Percentiles rank a stretch among this genome's conserved stretches.
Evolutionary conservation across 2,113 vertebrate species (phyloP).

Genomic region (Galemys pyrenaicus): DNA sequence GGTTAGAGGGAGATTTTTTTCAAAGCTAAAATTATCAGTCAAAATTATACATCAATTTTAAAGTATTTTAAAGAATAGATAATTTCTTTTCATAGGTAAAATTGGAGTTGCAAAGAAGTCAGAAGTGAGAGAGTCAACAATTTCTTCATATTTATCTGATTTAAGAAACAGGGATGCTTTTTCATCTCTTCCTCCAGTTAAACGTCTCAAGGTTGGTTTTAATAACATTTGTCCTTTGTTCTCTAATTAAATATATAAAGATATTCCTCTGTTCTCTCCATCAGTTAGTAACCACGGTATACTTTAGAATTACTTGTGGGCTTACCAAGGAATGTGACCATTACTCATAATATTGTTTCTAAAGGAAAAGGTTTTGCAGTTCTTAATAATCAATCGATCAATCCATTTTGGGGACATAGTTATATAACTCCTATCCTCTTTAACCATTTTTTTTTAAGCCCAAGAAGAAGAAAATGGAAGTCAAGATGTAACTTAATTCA

Average conservation of each 20-base stretch:
- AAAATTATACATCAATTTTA: too few species aligned
- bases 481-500: background rate
- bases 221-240: conserved; percentile 45
- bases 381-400: conserved; percentile 25
- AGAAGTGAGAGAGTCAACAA: conserved; percentile 81
- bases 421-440: background rate
- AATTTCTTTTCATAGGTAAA: conserved; percentile 90
- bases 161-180: conserved; percentile 90
- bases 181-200: conserved; percentile 90
- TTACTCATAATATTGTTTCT: conserved; percentile 23
- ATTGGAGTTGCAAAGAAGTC: conserved; percentile 89
- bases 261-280: background rate
- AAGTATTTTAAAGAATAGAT: conserved; percentile 58
- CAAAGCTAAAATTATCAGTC: too few species aligned
- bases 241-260: conserved; percentile 25
- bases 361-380: background rate
- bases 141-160: conserved; percentile 93
- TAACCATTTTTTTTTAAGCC: background rate
- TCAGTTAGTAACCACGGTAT: background rate
- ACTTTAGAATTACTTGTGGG: background rate
- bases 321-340: conserved; percentile 15
- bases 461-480: background rate
- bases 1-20: too few species aligned
- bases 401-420: background rate
- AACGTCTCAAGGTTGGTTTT: conserved; percentile 92